A percentile compares a stretch with the other conserved stretches of the same genome.
These are phyloP conservation scores for Aphelinus atriplicis DNA, from an alignment of 1,140 invertebrate species.

Conservation along the genomic window DNA sequence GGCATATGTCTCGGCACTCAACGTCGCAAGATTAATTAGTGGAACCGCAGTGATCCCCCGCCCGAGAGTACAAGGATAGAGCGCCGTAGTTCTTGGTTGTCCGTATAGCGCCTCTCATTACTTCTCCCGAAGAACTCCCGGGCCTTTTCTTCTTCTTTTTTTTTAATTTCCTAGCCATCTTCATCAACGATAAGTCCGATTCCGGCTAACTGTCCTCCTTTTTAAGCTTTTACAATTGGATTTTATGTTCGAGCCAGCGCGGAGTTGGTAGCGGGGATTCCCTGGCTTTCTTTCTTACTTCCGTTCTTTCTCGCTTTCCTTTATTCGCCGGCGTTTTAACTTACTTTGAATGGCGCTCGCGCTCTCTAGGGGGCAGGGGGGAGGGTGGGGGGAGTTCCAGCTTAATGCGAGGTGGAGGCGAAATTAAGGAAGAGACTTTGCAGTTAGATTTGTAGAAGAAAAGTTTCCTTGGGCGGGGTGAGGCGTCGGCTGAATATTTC, in stretches of 20 bases:
- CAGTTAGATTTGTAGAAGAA: neutral
- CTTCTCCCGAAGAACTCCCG: no score
- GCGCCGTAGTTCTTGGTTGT: no score
- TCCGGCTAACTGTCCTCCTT: neutral
- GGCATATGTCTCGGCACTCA: slow-evolving; percentile 52
- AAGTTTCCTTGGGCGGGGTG: neutral
- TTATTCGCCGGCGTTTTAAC: neutral
- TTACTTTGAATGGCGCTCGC: neutral
- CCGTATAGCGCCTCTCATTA: no score
- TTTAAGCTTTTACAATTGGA: slow-evolving; percentile 17
- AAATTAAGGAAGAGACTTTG: slow-evolving; percentile 7
- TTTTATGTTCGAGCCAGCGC: neutral
- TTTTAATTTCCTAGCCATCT: neutral
- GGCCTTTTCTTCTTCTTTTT: neutral
- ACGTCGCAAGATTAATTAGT: slow-evolving; percentile 53
- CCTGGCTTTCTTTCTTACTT: neutral
- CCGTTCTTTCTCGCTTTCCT: neutral
- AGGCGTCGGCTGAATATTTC: neutral
- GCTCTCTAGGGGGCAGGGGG: no score
- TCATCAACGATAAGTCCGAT: neutral
- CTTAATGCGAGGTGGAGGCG: neutral
- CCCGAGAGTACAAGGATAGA: slow-evolving; percentile 36
- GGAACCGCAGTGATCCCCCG: slow-evolving; percentile 23
- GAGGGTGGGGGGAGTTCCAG: neutral
- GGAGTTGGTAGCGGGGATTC: neutral